Conservation (phyloP, 2,113 vertebrate genomes). For the Bubo blakistoni region DNA sequence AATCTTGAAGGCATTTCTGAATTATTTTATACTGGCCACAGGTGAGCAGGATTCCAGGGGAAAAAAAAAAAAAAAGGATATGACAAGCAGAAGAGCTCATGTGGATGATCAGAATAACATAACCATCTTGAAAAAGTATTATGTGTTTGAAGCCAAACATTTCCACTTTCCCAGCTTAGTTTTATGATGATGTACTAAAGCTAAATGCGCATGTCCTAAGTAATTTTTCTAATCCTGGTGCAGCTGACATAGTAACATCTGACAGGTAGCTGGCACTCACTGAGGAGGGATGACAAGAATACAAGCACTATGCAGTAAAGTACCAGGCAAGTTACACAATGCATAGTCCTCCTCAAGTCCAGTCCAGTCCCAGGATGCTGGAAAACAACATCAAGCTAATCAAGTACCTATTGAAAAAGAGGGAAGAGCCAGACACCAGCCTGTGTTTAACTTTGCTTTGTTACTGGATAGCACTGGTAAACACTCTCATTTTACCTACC, state of each 20-base stretch:
- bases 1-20: background rate
- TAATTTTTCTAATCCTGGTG: constrained; percentile 1
- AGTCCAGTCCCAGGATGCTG: background rate
- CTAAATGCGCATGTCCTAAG: background rate
- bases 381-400: background rate
- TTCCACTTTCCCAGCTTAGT: background rate
- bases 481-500: background rate
- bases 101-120: background rate
- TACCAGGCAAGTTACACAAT: background rate
- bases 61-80: background rate
- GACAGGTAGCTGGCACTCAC: background rate
- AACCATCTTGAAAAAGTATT: background rate
- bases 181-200: background rate
- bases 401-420: background rate
- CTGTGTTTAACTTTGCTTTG: background rate
- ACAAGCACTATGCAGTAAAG: background rate
- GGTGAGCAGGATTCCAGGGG: background rate
- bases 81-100: background rate
- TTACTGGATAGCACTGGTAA: background rate
- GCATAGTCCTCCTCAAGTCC: background rate
- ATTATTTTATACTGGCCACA: background rate
- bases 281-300: background rate
- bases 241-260: background rate
- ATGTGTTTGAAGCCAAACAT: background rate
- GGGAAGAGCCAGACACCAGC: background rate